Base-by-base conservation (phyloP, 2,888 invertebrate species). In the Megaustenia siamemsis region DNA sequence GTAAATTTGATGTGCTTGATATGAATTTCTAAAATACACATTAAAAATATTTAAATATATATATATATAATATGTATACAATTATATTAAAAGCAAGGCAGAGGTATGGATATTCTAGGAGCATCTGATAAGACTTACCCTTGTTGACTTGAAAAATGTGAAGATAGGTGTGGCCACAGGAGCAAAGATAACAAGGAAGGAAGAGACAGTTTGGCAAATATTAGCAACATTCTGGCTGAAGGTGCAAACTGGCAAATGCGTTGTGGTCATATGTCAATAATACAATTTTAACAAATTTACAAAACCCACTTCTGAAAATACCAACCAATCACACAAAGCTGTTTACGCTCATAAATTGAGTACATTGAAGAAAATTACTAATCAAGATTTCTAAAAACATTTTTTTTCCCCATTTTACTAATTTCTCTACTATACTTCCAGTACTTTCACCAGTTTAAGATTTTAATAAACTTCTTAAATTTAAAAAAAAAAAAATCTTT, bases 131-230 rank as follows among this genome's bases (percentile, higher is more conserved):
- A 38, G 15, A 89, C 90, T 90, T 90, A 89, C 90, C 89, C 90
- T 90, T 90, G 88, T 89, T 90, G 87, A 90, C 90, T 90, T 87
- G 77, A 88, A 87, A 75, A 86, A 84, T 84, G 84, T 76, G 84
- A 60, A 87, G 86, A 85, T 76, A 83, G 85, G 49, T 60, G 80
- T 68, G 83, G 82, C 83, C 71, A 83, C 66, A 79, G 79, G 78
- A 82, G 82, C 60, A 85, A 76, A 76, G 82, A 60, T 63, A 82
- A 35, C 38, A 76, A 76, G 38, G 63, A 79, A 40, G 81, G 66
- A 81, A 68, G 32, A 83, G 84, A 80, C 73, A 63, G 71, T 78
- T 38, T 68, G 53, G 28, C 49, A 79, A n/a, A 28, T 53, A 56
- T 84, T 56, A 71, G 69, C 66, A 83, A 60, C 76, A 76, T 68